Percentiles rank a stretch among this genome's conserved stretches.
Conservation (phyloP, 2,888 invertebrate species). For the Agonopterix arenella region DNA sequence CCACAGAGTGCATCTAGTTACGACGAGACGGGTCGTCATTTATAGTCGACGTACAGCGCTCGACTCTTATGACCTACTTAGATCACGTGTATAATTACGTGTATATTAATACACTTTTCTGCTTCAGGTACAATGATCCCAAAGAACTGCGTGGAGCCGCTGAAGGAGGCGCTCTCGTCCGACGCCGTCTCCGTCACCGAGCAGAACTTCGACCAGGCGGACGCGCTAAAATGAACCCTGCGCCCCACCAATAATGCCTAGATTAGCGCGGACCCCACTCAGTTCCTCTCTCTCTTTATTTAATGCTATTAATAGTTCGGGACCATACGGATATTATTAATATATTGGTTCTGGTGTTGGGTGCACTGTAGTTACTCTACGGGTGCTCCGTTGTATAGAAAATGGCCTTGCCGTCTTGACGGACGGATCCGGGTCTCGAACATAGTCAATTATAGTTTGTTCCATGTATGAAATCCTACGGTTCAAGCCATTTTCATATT, state of each 20-base stretch:
- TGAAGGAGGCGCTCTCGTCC: slow-evolving; percentile 85
- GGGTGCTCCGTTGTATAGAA: neutral
- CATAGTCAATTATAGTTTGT: slow-evolving; percentile 18
- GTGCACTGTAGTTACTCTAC: neutral
- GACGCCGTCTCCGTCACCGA: slow-evolving; percentile 90
- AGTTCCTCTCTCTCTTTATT: slow-evolving; percentile 3
- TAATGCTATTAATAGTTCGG: slow-evolving; percentile 2
- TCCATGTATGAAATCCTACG: too few relatives aligned
- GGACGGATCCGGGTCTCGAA: slow-evolving; percentile 12
- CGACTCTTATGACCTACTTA: too few relatives aligned
- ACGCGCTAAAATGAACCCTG: slow-evolving; percentile 43
- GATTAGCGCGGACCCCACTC: neutral
- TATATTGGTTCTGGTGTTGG: neutral
- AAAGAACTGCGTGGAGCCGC: slow-evolving; percentile 88
- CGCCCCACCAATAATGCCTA: slow-evolving; percentile 3
- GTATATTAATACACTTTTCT: neutral
- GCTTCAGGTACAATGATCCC: slow-evolving; percentile 89
- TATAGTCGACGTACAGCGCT: too few relatives aligned
- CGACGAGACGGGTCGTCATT: too few relatives aligned
- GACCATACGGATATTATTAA: neutral
- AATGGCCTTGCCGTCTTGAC: neutral
- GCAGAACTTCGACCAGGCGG: slow-evolving; percentile 72
- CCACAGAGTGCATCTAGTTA: too few relatives aligned
- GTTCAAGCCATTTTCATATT: too few relatives aligned
- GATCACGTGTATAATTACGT: too few relatives aligned